These are phyloP conservation scores for Alethe diademata DNA, from an alignment of 2,113 vertebrate species.

Conservation along the genomic window DNA sequence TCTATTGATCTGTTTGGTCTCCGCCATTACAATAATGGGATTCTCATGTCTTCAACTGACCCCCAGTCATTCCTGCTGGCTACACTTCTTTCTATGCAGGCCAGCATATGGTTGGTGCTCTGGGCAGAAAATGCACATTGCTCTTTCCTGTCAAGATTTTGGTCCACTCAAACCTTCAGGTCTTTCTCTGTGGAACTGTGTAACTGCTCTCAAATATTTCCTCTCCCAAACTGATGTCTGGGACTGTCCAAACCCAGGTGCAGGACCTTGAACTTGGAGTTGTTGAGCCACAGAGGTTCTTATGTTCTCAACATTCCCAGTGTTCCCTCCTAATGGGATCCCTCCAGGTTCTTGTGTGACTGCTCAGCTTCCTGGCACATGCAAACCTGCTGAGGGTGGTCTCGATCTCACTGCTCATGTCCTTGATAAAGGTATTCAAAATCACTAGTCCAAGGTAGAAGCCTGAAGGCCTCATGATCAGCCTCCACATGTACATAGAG, in stretches of 20 bases:
- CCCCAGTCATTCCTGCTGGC: background rate
- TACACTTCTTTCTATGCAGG: background rate
- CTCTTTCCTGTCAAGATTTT: background rate
- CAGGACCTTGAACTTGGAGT: rapidly evolving
- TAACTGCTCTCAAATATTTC: background rate
- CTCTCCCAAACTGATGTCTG: background rate
- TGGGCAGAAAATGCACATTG: background rate
- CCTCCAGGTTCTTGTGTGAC: background rate
- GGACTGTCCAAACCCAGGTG: rapidly evolving
- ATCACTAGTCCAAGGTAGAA: no score
- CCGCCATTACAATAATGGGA: background rate
- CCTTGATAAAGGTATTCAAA: no score
- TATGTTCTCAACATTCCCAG: no score
- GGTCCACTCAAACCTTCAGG: background rate
- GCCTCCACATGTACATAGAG: no score
- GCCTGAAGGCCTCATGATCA: no score
- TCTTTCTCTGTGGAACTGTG: background rate
- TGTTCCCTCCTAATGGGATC: background rate
- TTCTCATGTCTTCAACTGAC: rapidly evolving
- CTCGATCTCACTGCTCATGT: no score
- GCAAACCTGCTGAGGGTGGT: background rate
- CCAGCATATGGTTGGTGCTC: background rate
- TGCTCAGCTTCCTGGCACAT: background rate
- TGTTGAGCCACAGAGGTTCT: background rate
- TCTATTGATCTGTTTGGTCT: background rate